These are phyloP conservation scores for silkworm (Bombyx mori) DNA, from an alignment of 1,140 invertebrate species.

Conservation along the genomic window DNA sequence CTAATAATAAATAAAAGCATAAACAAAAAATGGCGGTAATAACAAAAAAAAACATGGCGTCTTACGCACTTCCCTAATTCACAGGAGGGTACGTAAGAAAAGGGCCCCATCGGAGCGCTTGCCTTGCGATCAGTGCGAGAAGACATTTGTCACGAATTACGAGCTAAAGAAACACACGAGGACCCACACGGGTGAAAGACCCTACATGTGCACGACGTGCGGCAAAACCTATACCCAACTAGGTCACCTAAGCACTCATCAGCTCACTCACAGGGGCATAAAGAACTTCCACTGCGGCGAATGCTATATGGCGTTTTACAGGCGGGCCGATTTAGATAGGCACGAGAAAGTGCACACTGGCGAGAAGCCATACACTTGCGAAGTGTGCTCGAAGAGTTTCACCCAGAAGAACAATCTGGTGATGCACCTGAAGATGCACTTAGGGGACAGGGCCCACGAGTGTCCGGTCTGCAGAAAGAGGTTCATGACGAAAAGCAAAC, in stretches of 20 bases:
- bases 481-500: constrained; percentile 50
- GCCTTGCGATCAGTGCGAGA: constrained; percentile 41
- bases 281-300: constrained; percentile 47
- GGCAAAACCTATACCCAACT: constrained; percentile 78
- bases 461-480: constrained; percentile 42
- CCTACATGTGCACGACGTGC: constrained; percentile 79
- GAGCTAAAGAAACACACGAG: constrained; percentile 74
- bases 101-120: constrained; percentile 23
- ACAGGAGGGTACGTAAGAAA: constrained; percentile 30
- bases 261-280: constrained; percentile 24
- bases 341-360: constrained; percentile 52
- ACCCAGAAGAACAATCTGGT: constrained; percentile 54
- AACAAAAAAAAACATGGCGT: no score
- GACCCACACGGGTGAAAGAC: constrained; percentile 85
- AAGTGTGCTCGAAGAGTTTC: constrained; percentile 54
- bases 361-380: constrained; percentile 43
- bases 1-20: no score
- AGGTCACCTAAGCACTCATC: constrained; percentile 45
- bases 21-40: no score
- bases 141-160: constrained; percentile 42
- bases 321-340: constrained; percentile 48
- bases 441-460: constrained; percentile 40
- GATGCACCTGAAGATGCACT: constrained; percentile 56
- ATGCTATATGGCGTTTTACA: constrained; percentile 47
- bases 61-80: constrained; percentile 6